Evolutionary conservation across 2,888 invertebrate genomes (phyloP), one percentile per base, ranked within the genome.

Genomic region (Tenthredo amoena): DNA sequence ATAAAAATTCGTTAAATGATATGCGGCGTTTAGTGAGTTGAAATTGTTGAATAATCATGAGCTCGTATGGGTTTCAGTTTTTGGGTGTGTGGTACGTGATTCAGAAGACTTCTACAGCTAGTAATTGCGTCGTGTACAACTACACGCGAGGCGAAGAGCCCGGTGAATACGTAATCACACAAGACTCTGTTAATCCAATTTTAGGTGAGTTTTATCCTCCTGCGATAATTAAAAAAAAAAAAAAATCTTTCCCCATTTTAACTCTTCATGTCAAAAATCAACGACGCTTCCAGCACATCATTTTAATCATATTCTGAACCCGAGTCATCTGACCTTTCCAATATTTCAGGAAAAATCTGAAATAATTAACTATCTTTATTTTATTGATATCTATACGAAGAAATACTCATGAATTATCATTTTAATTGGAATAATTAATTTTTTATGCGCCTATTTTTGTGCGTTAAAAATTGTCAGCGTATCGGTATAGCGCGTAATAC

Each of bases 81-180:
- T 93, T 97, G 86, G 97, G 97, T 0, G 93, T 96, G 21, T 98
- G 97, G 97, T 97, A 96, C 93, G 97, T 96, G 18, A 95, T 97
- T 62, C 96, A 97, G 93, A 97, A 97, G 93, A 97, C 97, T 1
- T 96, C 97, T 9, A 97, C 97, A 0, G 97, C 96, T 0, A 97
- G 97, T 85, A 95, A 96, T 89, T 98, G 97, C 93, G 95, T 97
- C 90, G 96, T 96, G 1, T 97, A 97, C 93, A 97, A 97, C 94
- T 97, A 97, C 93, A 96, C 96, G 0, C 94, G 94, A 87, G 95
- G 96, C 0, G 95, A 95, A 0, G 97, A 97, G 91, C 97, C 97
- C 0, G 95, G 95, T 18, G 95, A 95, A 89, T 97, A 96, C 90
- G 93, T 95, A 87, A 92, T 97, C 86, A 96, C 96, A 88, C 97